These are phyloP conservation scores for Stichodactyla mertensii DNA, from an alignment of 64 coral and sea anemone genomes.

Conservation along the genomic window DNA sequence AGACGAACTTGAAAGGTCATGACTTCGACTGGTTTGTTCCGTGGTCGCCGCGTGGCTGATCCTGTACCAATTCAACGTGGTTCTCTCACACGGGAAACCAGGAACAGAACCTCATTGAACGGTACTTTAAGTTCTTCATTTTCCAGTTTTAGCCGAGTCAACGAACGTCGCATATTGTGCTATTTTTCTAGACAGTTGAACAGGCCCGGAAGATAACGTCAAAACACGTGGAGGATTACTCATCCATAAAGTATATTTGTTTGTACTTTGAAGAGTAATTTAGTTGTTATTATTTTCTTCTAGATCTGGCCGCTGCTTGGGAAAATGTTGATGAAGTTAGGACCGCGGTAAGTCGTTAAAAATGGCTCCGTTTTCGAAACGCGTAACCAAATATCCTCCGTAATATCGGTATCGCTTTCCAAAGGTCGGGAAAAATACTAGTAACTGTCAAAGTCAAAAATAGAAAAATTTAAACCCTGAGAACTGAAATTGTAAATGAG, in stretches of 20 bases:
- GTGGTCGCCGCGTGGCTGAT: slow-evolving; percentile 52
- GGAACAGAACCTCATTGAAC: slow-evolving; percentile 37
- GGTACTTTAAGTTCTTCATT: slow-evolving; percentile 22
- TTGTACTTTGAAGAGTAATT: neutral
- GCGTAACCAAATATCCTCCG: neutral
- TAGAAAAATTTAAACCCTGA: neutral
- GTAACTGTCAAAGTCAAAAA: neutral
- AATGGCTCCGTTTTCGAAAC: slow-evolving; percentile 8
- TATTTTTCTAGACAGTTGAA: neutral
- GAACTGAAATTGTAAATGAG: neutral
- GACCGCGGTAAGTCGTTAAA: slow-evolving; percentile 42
- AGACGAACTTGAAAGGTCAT: slow-evolving; percentile 30
- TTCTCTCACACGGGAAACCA: slow-evolving; percentile 30
- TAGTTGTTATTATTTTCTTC: slow-evolving; percentile 11
- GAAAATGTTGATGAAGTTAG: slow-evolving; percentile 62
- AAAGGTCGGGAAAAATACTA: neutral
- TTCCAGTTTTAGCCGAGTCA: neutral
- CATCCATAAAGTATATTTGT: slow-evolving; percentile 20
- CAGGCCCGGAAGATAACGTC: no score
- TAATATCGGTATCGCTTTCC: neutral
- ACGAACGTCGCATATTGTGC: neutral
- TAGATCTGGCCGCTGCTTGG: slow-evolving; percentile 55
- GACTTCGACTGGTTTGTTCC: slow-evolving; percentile 47
- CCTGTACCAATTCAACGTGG: slow-evolving; percentile 48
- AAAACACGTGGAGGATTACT: slow-evolving; percentile 17